Evolutionary conservation across 2,113 vertebrate genomes (phyloP).

Genomic region (Eudyptes chrysolophus): DNA sequence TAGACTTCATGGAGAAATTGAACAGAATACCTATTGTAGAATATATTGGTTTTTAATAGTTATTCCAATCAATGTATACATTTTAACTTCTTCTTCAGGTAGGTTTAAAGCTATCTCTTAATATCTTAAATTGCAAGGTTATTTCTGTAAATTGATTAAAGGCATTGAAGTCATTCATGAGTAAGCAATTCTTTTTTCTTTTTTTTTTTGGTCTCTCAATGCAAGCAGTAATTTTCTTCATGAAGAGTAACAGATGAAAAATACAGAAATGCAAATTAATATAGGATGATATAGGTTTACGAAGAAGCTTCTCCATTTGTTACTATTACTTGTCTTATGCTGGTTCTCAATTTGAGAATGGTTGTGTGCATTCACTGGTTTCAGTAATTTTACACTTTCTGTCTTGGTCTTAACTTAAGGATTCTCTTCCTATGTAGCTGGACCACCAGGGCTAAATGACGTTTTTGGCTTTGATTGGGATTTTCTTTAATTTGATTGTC

Average conservation of each 20-base stretch:
- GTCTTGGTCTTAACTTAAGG: background rate
- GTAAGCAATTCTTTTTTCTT: background rate
- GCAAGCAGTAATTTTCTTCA: background rate
- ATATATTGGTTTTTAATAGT: background rate
- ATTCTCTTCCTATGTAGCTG: background rate
- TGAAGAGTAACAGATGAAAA: background rate
- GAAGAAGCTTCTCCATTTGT: background rate
- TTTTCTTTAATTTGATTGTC: background rate
- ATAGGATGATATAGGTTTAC: background rate
- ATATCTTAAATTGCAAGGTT: background rate
- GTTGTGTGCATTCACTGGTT: fast-evolving
- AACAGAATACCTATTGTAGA: background rate
- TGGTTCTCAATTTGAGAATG: background rate
- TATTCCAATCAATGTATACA: background rate
- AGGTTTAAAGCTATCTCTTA: background rate
- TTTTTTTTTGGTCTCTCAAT: background rate
- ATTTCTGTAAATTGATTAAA: background rate
- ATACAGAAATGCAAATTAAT: background rate
- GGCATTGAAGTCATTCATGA: background rate
- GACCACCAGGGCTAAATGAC: background rate
- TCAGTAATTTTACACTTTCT: background rate
- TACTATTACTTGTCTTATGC: background rate
- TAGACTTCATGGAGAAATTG: background rate
- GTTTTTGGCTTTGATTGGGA: background rate
- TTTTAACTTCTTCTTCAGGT: background rate